Conservation (phyloP, 1,140 invertebrate genomes). For the fruit fly (Drosophila melanogaster) region Release_6_plus_ISO1_MT NT_037436.4:18879001-18879500, state of each 20-base stretch:
- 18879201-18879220: conserved; percentile 96
- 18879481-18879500: background rate
- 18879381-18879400: conserved; percentile 94
- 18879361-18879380: conserved; percentile 94
- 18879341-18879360: conserved; percentile 95
- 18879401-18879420: conserved; percentile 95
- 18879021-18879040: conserved; percentile 63
- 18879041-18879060: conserved; percentile 57
- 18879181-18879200: conserved; percentile 98
- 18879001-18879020: conserved; percentile 46
- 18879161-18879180: conserved; percentile 97
- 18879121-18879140: conserved; percentile 95
- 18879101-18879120: conserved; percentile 96
- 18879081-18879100: conserved; percentile 84
- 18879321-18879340: conserved; percentile 94
- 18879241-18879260: too few relatives aligned
- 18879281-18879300: conserved; percentile 97
- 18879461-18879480: conserved; percentile 84
- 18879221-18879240: conserved; percentile 88
- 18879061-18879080: conserved; percentile 3
- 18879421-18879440: conserved; percentile 96
- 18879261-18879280: background rate
- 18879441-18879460: conserved; percentile 97
- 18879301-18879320: conserved; percentile 95
- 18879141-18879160: conserved; percentile 97